Percentiles rank a stretch among this genome's conserved stretches.
These are phyloP conservation scores for human (Homo sapiens) DNA, from an alignment of 2,113 vertebrate genomes.

Conservation along the genomic window GRCh38 chr3:40923001-40923500, in stretches of 20 bases:
- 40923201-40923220: neutral
- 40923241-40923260: neutral
- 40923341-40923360: constrained; percentile 40
- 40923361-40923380: constrained; percentile 16
- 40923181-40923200: neutral
- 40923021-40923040: neutral
- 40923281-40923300: neutral
- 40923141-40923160: neutral
- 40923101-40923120: neutral
- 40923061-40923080: neutral
- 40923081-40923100: neutral
- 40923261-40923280: neutral
- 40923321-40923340: neutral
- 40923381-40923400: neutral
- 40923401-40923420: neutral
- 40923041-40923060: neutral
- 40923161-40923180: accelerated
- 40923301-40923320: neutral
- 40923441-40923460: neutral
- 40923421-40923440: neutral
- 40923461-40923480: neutral
- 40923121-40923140: accelerated
- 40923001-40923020: neutral
- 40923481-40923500: neutral
- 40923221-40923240: neutral